Conservation (phyloP, 2,888 invertebrate species). For the Sarcophaga variegata region DNA sequence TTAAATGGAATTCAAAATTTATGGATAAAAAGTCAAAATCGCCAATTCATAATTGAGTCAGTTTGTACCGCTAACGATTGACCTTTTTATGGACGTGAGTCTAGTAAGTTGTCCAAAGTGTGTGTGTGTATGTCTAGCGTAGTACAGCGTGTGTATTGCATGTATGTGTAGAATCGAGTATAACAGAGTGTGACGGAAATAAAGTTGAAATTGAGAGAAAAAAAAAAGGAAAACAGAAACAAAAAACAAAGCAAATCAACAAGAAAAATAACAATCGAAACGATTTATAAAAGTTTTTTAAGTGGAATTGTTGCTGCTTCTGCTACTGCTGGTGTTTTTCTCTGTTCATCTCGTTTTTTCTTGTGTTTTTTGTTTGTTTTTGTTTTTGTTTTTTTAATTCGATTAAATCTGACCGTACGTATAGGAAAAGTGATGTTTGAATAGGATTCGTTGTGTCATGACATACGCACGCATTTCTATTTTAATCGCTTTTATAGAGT, state of each 20-base stretch:
- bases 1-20: conserved; percentile 34
- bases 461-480: conserved; percentile 60
- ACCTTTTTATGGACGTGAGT: neutral
- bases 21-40: conserved; percentile 43
- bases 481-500: conserved; percentile 66
- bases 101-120: neutral
- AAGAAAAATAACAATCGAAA: conserved; percentile 17
- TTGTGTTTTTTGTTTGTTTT: neutral
- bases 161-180: neutral
- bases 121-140: conserved; percentile 1
- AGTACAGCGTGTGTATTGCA: neutral
- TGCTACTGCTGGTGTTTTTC: neutral
- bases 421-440: conserved; percentile 49
- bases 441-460: conserved; percentile 56
- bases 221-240: conserved; percentile 9
- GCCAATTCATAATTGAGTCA: conserved; percentile 62
- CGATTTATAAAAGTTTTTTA: conserved; percentile 31
- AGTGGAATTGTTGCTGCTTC: neutral
- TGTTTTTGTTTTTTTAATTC: neutral
- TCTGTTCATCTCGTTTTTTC: neutral
- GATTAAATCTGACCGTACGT: neutral
- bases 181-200: conserved; percentile 58
- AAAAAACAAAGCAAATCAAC: conserved; percentile 12
- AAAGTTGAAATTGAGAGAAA: conserved; percentile 27
- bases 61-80: conserved; percentile 38